Conservation (phyloP, 2,113 vertebrate genomes). For the Rhombomys opimus region DNA sequence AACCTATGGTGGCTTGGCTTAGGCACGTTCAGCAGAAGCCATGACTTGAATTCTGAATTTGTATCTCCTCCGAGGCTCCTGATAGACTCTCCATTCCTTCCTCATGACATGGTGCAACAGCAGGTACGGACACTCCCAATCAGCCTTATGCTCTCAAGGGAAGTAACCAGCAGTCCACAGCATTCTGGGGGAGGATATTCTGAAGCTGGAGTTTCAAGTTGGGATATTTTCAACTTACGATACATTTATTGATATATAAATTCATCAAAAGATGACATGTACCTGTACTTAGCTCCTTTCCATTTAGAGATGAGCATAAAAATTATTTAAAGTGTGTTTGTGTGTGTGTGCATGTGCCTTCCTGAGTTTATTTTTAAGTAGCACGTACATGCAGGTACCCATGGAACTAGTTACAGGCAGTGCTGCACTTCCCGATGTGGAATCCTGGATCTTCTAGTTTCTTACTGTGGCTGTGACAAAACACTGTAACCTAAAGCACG, state of each 20-base stretch:
- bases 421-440: not conserved
- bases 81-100: not conserved
- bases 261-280: not conserved
- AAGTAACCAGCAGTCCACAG: not conserved
- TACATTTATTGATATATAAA: not conserved
- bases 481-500: not conserved
- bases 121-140: not conserved
- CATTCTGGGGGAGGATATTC: not conserved
- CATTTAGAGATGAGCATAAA: not conserved
- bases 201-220: not conserved
- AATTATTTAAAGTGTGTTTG: not conserved
- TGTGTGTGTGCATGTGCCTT: not conserved
- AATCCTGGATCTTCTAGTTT: not conserved
- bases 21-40: not conserved
- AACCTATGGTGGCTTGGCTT: not conserved
- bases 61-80: not conserved
- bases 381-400: too few species aligned
- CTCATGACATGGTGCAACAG: not conserved
- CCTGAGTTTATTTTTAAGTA: not conserved
- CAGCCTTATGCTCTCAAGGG: not conserved
- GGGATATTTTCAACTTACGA: not conserved
- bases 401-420: not conserved
- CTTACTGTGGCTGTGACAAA: not conserved
- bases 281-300: not conserved
- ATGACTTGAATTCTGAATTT: not conserved